These are phyloP conservation scores for Drosophila nikananu DNA, from an alignment of 1,140 invertebrate genomes.

Conservation along the genomic window DNA sequence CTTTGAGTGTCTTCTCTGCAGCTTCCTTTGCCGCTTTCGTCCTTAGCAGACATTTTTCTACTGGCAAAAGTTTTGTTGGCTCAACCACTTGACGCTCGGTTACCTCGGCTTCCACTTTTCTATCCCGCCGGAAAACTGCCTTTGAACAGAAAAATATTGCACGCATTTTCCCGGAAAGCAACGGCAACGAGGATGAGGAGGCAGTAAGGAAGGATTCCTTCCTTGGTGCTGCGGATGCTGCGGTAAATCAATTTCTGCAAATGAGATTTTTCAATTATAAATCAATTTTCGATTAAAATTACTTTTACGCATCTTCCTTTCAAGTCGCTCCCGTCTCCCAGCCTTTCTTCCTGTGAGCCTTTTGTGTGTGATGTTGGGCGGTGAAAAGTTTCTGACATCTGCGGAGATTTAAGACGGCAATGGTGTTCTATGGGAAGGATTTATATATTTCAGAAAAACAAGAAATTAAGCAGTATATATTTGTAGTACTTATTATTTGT, in stretches of 20 bases:
- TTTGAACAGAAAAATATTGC: slow-evolving; percentile 73
- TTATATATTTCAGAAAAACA: too few species aligned
- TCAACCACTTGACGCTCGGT: slow-evolving; percentile 78
- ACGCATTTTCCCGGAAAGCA: slow-evolving; percentile 59
- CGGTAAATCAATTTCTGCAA: slow-evolving; percentile 85
- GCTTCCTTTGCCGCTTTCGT: slow-evolving; percentile 59
- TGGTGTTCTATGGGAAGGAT: background rate
- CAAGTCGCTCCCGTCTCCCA: slow-evolving; percentile 12
- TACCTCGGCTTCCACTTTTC: slow-evolving; percentile 52
- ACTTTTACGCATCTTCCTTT: slow-evolving; percentile 80
- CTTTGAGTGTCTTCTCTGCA: slow-evolving; percentile 6
- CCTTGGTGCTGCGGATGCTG: slow-evolving; percentile 68
- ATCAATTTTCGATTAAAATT: slow-evolving; percentile 85
- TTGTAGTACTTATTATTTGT: too few species aligned
- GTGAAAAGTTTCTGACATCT: slow-evolving; percentile 54
- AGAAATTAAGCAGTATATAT: too few species aligned
- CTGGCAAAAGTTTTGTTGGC: slow-evolving; percentile 73
- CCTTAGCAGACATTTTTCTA: slow-evolving; percentile 75
- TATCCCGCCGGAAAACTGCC: slow-evolving; percentile 18
- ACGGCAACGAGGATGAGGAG: background rate
- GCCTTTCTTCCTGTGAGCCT: background rate
- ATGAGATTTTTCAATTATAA: slow-evolving; percentile 85
- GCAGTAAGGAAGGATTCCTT: slow-evolving; percentile 25
- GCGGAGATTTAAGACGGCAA: slow-evolving; percentile 13
- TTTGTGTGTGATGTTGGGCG: slow-evolving; percentile 35